Evolutionary conservation across 1,140 invertebrate genomes (phyloP), one percentile per base, ranked within the genome.

Genomic region (Diorhabda carinulata): DNA sequence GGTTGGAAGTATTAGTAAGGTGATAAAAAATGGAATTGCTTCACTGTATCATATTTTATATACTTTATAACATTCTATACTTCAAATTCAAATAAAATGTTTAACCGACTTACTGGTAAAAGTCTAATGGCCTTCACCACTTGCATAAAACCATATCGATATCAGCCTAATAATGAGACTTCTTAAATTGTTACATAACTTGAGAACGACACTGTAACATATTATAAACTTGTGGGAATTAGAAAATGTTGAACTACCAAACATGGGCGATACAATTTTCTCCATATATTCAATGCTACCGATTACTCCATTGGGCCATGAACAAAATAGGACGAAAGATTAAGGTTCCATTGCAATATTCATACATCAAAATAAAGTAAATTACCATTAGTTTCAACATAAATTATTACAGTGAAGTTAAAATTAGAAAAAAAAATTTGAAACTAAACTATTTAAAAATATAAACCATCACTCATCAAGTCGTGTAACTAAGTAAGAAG

Each of bases 161-260:
- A n/a, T n/a, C 47, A 52, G 47, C 6, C 47, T 52, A 52, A 52
- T 52, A 6, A 52, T 52, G n/a, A 52, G 2, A 52, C 47, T 52
- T 52, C 47, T 52, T n/a, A 52, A 52, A 52, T 52, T 52, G 47
- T 52, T 52, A 52, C 47, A 52, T 52, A 52, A 52, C 47, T 8
- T n/a, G 25, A 25, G 25, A 25, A 4, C 47, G 6, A 52, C 47
- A 52, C 6, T 52, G 47, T 52, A 52, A 52, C n/a, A 52, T 52
- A 52, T 52, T 52, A 52, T 52, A 52, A 52, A 52, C 47, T 52
- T 52, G 47, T 52, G 47, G n/a, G 47, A 52, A 52, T 52, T 52
- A 52, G 47, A 52, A 52, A 52, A 52, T 52, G 47, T 52, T 52
- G 47, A 52, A 52, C 47, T 52, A 52, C 47, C 47, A 52, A 52